Base-by-base conservation (phyloP, 2,888 invertebrate species). In the Lomographa bimaculata region DNA sequence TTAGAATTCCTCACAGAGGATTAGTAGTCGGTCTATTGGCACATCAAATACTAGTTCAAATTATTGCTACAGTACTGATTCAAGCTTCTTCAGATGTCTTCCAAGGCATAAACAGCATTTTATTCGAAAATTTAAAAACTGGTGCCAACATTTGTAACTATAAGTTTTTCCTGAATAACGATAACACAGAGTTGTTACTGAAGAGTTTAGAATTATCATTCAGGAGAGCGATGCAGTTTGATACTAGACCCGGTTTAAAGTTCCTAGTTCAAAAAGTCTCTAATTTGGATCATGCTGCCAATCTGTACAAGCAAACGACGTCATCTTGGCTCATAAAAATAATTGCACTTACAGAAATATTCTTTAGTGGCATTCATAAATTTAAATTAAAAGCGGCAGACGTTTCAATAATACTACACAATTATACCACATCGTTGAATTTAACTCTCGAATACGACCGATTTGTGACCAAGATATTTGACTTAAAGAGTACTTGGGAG, bases 211-310 rank as follows among this genome's bases (percentile, higher is more conserved):
- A 96, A 57, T 91, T 95, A 43, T 97, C 97, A 1, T 95, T 96
- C 66, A 91, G 91, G 33, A 92, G 96, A 40, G 95, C 97, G 0
- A 91, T 94, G 71, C 95, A 96, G 63, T 98, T 98, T 71, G 98
- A 98, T 76, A 91, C 93, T 4, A 91, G 98, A 16, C 98, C 98
- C 0, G 98, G 98, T 0, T 86, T 98, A 8, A 98, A 98, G 77
- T 98, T 98, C 74, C 91, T 98, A 1, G 93, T 97, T 47, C 98
- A 98, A 78, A 98, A 98, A 87, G 97, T 97, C 0, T 96, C 95
- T 0, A 95, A 95, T 66, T 91, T 96, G 49, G 95, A 94, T 43
- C 92, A 94, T 58, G 96, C 96, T 2, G 96, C 97, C 1, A 97
- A 97, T 79, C 87, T 97, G n/a, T 97, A 97, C 71, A 95, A 95